These are phyloP conservation scores for Chaenogobius annularis DNA, from an alignment of 2,113 vertebrate species.

Conservation along the genomic window DNA sequence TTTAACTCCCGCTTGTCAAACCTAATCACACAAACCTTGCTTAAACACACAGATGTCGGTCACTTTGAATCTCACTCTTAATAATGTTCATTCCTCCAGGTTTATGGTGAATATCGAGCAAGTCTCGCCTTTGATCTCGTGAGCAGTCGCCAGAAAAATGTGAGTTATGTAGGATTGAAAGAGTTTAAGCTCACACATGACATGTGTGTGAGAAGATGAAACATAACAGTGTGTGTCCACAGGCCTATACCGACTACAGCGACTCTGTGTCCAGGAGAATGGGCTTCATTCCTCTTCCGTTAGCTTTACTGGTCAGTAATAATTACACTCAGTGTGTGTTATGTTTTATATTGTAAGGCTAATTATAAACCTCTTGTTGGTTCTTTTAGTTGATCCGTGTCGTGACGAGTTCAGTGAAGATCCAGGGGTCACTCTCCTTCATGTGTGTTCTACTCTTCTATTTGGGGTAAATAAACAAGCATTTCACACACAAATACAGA, in stretches of 20 bases:
- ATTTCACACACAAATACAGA: not conserved
- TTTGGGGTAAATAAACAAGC: constrained; percentile 83
- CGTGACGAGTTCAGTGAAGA: constrained; percentile 94
- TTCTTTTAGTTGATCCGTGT: constrained; percentile 89
- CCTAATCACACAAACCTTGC: constrained; percentile 44
- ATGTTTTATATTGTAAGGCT: not conserved
- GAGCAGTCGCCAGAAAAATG: constrained; percentile 98
- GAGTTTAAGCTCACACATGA: not conserved
- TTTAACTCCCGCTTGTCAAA: constrained; percentile 53
- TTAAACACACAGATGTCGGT: constrained; percentile 5
- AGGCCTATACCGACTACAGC: constrained; percentile 99
- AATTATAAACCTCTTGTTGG: not conserved
- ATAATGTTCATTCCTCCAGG: constrained; percentile 73
- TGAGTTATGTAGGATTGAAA: constrained; percentile 69
- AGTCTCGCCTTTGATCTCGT: constrained; percentile 98
- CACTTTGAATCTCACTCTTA: not conserved
- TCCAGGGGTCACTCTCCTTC: constrained; percentile 92
- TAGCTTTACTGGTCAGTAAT: constrained; percentile 91
- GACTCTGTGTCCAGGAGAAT: constrained; percentile 97
- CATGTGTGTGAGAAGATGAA: not conserved
- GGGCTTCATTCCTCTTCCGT: constrained; percentile 97
- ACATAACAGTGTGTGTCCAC: constrained; percentile 22
- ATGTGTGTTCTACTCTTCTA: constrained; percentile 95
- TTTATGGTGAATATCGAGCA: constrained; percentile 97
- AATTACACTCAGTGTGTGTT: not conserved